Evolutionary conservation across 92 coral and sea anemone genomes (phyloP).

Genomic region (Galaxea fascicularis): DNA sequence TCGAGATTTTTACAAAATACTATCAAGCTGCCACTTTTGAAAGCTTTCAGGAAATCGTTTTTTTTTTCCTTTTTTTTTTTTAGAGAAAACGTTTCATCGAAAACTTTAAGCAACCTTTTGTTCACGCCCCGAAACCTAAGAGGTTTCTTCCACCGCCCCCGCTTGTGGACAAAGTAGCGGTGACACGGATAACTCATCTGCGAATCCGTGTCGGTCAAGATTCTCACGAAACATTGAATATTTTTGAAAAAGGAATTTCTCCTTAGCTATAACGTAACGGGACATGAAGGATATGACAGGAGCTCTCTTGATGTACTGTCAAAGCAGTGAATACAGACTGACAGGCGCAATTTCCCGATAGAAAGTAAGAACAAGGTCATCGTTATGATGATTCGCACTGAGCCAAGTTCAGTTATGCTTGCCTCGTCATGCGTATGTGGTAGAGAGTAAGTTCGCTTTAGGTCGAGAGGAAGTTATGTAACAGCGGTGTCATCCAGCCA

Average conservation of each 20-base stretch:
- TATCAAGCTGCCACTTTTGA: background rate
- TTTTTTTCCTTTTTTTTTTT: too few species aligned
- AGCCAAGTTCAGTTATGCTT: too few species aligned
- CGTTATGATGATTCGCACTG: too few species aligned
- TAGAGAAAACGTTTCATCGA: constrained; percentile 15
- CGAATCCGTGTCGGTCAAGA: constrained; percentile 7
- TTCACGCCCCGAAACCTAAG: constrained; percentile 48
- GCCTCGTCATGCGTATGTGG: too few species aligned
- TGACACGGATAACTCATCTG: constrained; percentile 21
- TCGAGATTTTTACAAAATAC: constrained; percentile 1
- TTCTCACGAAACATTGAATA: constrained; percentile 23
- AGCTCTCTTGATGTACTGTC: background rate
- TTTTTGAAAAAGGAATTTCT: constrained; percentile 1
- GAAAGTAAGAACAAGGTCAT: background rate
- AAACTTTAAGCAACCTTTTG: constrained; percentile 12
- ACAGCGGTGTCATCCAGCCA: background rate
- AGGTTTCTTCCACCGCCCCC: constrained; percentile 18
- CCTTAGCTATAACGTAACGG: background rate
- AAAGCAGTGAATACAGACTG: background rate
- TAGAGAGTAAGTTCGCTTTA: background rate
- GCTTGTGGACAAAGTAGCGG: constrained; percentile 21
- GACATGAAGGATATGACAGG: background rate
- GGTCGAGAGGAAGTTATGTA: background rate
- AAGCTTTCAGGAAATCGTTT: background rate
- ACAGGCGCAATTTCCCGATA: background rate